Percentiles rank a stretch among this genome's conserved stretches.
Evolutionary conservation across 2,113 vertebrate genomes (phyloP).

Genomic region (Tricholaema leucomelas): DNA sequence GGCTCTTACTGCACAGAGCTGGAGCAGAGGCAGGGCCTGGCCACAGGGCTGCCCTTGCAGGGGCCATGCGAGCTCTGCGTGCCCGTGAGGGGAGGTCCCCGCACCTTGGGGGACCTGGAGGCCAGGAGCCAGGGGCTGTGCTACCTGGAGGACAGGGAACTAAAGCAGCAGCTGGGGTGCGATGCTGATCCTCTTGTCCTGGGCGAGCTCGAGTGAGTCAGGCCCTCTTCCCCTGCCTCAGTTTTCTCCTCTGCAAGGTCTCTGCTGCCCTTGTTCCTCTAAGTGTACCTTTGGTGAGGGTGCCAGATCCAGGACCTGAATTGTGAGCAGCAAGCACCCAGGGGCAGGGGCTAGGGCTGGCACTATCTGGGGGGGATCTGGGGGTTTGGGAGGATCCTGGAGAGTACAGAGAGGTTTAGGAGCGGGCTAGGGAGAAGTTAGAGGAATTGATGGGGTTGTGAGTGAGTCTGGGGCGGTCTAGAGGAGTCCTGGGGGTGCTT

Average conservation of each 20-base stretch:
- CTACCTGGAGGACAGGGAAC: not conserved
- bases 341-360: not conserved
- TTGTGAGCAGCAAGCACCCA: not conserved
- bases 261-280: not conserved
- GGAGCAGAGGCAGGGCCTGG: not conserved
- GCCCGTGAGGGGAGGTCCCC: fast-evolving
- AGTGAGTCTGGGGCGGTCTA: not conserved
- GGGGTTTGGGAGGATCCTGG: not conserved
- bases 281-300: fast-evolving
- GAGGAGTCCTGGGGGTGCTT: not conserved
- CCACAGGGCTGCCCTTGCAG: fast-evolving
- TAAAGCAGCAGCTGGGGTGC: not conserved
- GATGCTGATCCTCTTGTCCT: not conserved
- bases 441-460: not conserved
- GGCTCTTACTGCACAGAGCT: not conserved
- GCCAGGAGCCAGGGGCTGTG: not conserved
- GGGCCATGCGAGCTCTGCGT: fast-evolving
- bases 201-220: not conserved
- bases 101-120: not conserved
- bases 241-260: not conserved
- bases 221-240: not conserved
- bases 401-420: not conserved
- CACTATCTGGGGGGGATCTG: not conserved
- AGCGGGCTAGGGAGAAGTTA: not conserved
- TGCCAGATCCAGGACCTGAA: not conserved